phyloP scores from a whole-genome alignment of 2,113 vertebrate species.

The Nannobrachium achirus region DNA sequence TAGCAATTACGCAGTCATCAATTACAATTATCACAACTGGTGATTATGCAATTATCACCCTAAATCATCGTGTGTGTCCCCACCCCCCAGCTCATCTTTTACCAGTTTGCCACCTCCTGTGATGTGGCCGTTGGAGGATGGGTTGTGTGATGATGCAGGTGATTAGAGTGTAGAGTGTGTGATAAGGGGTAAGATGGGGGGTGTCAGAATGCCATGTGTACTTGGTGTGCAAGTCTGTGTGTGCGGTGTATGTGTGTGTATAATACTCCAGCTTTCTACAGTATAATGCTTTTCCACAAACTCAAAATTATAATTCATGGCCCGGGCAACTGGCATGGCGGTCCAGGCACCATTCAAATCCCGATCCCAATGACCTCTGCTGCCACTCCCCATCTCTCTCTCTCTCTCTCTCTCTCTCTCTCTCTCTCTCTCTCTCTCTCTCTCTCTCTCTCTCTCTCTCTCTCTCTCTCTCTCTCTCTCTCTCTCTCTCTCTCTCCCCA shows the following conservation, averaged over 20 bases:
- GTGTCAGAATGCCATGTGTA: constrained; percentile 24
- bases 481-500: no score
- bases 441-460: no score
- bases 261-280: no score
- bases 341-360: no score
- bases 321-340: no score
- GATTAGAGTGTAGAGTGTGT: constrained; percentile 68
- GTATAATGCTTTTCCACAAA: no score
- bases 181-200: constrained; percentile 38
- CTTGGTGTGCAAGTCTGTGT: not conserved
- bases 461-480: no score
- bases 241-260: not conserved
- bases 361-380: no score
- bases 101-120: constrained; percentile 67
- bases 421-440: no score
- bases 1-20: constrained; percentile 81
- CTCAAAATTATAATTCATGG: no score
- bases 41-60: constrained; percentile 83
- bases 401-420: no score
- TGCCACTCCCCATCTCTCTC: no score
- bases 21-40: constrained; percentile 83
- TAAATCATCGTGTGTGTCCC: constrained; percentile 75
- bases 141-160: constrained; percentile 66
- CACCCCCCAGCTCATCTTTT: constrained; percentile 67
- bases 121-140: constrained; percentile 69